These are phyloP conservation scores for Vimba vimba DNA, from an alignment of 2,113 vertebrate genomes.

Conservation along the genomic window DNA sequence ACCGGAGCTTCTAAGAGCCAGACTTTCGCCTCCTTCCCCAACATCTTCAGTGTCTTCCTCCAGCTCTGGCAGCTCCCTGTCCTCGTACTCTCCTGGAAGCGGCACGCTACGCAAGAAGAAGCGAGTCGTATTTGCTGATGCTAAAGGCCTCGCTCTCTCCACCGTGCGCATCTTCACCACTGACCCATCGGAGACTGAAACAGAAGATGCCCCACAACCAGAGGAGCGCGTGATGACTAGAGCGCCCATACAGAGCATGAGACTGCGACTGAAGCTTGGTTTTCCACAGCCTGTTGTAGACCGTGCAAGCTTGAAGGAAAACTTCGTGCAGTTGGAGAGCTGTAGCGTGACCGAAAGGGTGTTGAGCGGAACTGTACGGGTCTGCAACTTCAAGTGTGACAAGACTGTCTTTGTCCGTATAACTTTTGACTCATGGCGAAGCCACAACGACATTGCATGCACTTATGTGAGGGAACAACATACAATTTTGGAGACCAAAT, in stretches of 20 bases:
- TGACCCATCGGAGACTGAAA: conserved; percentile 48
- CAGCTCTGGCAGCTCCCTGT: conserved; percentile 47
- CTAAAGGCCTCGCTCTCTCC: conserved; percentile 74
- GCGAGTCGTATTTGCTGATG: conserved; percentile 80
- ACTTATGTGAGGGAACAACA: conserved; percentile 52
- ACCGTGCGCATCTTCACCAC: conserved; percentile 71
- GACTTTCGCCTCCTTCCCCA: background rate
- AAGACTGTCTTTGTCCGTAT: conserved; percentile 70
- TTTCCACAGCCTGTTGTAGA: conserved; percentile 69
- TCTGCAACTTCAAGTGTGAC: conserved; percentile 58
- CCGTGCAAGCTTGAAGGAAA: conserved; percentile 53
- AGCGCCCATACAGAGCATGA: background rate
- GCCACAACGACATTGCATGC: conserved; percentile 72
- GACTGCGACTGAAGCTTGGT: conserved; percentile 49
- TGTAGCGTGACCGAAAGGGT: conserved; percentile 67
- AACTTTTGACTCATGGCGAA: conserved; percentile 78
- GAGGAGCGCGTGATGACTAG: background rate
- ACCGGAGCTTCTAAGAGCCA: background rate
- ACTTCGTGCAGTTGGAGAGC: conserved; percentile 71
- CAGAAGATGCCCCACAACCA: background rate
- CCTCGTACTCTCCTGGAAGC: background rate
- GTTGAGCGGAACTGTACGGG: conserved; percentile 73
- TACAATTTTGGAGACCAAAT: conserved; percentile 42
- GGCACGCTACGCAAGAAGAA: conserved; percentile 68
- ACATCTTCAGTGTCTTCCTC: background rate